Evolutionary conservation across 2,888 invertebrate genomes (phyloP), one percentile per base, ranked within the genome.

Genomic region (Ichneumoninae sp.): DNA sequence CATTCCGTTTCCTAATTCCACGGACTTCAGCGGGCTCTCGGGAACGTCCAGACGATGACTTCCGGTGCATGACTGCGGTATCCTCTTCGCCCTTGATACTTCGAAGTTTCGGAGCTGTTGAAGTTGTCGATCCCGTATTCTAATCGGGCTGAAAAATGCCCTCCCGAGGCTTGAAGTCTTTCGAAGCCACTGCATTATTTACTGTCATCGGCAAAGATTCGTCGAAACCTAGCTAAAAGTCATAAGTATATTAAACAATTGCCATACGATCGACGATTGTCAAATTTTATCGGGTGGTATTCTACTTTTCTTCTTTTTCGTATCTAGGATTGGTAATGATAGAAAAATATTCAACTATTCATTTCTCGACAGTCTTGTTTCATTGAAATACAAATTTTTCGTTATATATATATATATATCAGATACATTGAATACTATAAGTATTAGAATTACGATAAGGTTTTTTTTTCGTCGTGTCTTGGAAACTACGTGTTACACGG

Each of bases 1-100:
- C 89, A 91, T 88, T 33, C 89, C 89, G 71, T 89, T 89, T 36
- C 75, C 80, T 44, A 90, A 68, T n/a, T 79, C 74, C 16, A 80
- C 86, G 13, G 85, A 86, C 66, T 90, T 88, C 80, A 88, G 72
- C 1, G 77, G 74, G 50, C 36, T 81, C 66, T 88, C 86, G 7
- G 86, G 79, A 50, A 88, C 75, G 22, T 77, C 62, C 54, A 86
- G 72, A 19, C 19, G 62, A 68, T 65, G 52, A 57, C 10, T 62
- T 36, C 19, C 44, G 8, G 1, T 10, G 36, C 54, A 52, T 2
- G 60, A 30, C 66, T 60, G 47, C 2, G 50, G 44, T 7, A 22
- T n/a, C 57, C 7, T 40, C 60, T 16, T 30, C 0, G 16, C 5
- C 0, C 33, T 22, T 7, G 47, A 80, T n/a, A 47, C 7, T 6